A percentile compares a stretch with the other conserved stretches of the same genome.
Conservation (phyloP, 2,113 vertebrate species). For the Dipodomys ordii region DNA sequence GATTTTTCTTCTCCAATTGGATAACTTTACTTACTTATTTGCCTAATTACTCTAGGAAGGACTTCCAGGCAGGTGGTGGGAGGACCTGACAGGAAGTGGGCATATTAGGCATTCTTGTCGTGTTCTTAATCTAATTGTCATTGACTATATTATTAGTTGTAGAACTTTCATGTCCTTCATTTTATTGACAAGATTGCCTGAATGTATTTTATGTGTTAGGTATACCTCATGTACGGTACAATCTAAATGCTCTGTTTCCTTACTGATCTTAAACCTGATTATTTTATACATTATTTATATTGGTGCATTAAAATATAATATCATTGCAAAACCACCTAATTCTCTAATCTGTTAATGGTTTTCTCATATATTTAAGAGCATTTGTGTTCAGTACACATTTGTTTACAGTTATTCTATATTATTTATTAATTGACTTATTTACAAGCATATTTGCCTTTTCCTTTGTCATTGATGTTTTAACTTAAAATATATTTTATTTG, state of each 20-base stretch:
- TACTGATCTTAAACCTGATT: background rate
- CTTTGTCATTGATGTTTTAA: background rate
- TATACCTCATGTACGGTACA: background rate
- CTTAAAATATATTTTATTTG: background rate
- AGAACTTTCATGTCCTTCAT: background rate
- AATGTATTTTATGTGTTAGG: background rate
- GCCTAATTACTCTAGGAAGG: background rate
- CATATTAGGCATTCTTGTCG: background rate
- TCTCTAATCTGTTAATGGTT: background rate
- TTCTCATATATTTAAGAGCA: background rate
- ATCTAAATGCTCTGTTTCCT: background rate
- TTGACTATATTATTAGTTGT: background rate
- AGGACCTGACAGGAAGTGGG: background rate
- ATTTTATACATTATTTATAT: background rate
- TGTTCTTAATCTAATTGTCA: background rate
- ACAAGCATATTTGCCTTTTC: background rate
- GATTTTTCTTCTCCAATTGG: background rate
- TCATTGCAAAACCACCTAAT: background rate
- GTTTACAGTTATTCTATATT: background rate
- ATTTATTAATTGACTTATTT: no score
- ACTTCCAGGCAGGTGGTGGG: background rate
- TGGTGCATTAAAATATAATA: background rate
- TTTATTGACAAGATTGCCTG: background rate
- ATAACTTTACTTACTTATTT: background rate
- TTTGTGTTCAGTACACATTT: background rate